These are phyloP conservation scores for Dexiosoma caninum DNA, from an alignment of 2,888 invertebrate species.

Conservation along the genomic window DNA sequence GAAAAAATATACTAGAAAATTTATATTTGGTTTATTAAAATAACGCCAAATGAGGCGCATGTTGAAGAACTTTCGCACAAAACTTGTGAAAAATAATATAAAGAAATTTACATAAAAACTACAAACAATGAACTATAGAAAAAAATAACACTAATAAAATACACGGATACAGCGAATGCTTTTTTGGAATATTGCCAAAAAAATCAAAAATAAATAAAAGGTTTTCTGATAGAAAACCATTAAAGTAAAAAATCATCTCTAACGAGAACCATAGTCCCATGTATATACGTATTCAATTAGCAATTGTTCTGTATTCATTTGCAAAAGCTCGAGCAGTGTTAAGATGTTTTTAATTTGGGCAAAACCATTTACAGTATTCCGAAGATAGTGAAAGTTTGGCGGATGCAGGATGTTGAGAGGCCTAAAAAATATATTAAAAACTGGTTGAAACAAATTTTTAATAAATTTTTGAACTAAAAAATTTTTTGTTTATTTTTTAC, in stretches of 20 bases:
- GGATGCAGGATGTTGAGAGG: too few relatives aligned
- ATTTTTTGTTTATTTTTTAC: too few relatives aligned
- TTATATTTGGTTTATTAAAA: slow-evolving; percentile 47
- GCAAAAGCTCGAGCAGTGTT: slow-evolving; percentile 36
- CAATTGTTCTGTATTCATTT: slow-evolving; percentile 56
- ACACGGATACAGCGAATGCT: slow-evolving; percentile 22
- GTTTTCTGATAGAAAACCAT: too few relatives aligned
- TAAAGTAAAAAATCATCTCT: too few relatives aligned
- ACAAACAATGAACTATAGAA: neutral
- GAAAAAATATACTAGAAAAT: too few relatives aligned
- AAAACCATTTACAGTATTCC: slow-evolving; percentile 40
- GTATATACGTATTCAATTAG: slow-evolving; percentile 57
- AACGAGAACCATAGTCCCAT: slow-evolving; percentile 57
- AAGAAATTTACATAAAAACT: neutral
- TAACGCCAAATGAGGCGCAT: slow-evolving; percentile 19
- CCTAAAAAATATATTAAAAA: too few relatives aligned
- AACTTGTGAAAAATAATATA: slow-evolving; percentile 37
- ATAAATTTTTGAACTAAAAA: too few relatives aligned
- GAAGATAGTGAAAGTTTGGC: too few relatives aligned
- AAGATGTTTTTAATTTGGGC: slow-evolving; percentile 27
- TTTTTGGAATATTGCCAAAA: slow-evolving; percentile 55
- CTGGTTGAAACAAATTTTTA: too few relatives aligned
- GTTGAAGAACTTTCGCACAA: slow-evolving; percentile 35
- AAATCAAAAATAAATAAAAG: too few relatives aligned
- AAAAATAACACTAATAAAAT: slow-evolving; percentile 7